Evolutionary conservation across 2,888 invertebrate genomes (phyloP).

Genomic region (Clanis bilineata): DNA sequence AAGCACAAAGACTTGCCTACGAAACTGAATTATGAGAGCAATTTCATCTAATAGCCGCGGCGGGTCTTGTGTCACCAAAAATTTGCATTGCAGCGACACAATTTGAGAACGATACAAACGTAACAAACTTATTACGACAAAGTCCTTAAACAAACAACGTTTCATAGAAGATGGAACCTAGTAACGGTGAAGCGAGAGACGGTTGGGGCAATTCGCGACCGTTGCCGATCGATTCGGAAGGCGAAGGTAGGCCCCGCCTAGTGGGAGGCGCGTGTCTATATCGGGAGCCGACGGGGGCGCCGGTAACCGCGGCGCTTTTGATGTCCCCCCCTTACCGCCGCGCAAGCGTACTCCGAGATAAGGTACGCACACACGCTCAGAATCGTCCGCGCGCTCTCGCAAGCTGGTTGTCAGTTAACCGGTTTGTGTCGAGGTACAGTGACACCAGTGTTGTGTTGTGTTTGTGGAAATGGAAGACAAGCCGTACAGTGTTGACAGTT

Average conservation of each 20-base stretch:
- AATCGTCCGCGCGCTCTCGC: slow-evolving; percentile 76
- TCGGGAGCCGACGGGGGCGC: slow-evolving; percentile 77
- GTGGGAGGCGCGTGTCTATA: slow-evolving; percentile 75
- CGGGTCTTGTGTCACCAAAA: slow-evolving; percentile 73
- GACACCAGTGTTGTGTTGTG: slow-evolving; percentile 64
- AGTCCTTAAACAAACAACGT: slow-evolving; percentile 38
- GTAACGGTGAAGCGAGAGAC: slow-evolving; percentile 35
- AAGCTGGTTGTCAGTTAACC: slow-evolving; percentile 79
- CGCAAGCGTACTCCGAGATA: slow-evolving; percentile 67
- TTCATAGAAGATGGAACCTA: slow-evolving; percentile 43
- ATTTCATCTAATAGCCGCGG: slow-evolving; percentile 73
- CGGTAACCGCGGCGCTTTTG: slow-evolving; percentile 72
- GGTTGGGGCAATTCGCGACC: slow-evolving; percentile 63
- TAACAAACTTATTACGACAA: slow-evolving; percentile 39
- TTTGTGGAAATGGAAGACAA: slow-evolving; percentile 78
- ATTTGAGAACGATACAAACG: slow-evolving; percentile 47
- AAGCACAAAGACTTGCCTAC: slow-evolving; percentile 73
- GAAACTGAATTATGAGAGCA: slow-evolving; percentile 77
- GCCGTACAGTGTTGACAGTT: slow-evolving; percentile 78
- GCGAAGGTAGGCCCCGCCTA: slow-evolving; percentile 76
- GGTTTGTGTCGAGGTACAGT: slow-evolving; percentile 71
- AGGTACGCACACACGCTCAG: slow-evolving; percentile 77
- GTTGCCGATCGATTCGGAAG: slow-evolving; percentile 74
- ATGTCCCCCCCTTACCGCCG: slow-evolving; percentile 57
- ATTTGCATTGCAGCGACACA: slow-evolving; percentile 62